A percentile compares a stretch with the other conserved stretches of the same genome.
Evolutionary conservation across 2,888 invertebrate genomes (phyloP).

Genomic region (Pyrrhosoma nymphula): DNA sequence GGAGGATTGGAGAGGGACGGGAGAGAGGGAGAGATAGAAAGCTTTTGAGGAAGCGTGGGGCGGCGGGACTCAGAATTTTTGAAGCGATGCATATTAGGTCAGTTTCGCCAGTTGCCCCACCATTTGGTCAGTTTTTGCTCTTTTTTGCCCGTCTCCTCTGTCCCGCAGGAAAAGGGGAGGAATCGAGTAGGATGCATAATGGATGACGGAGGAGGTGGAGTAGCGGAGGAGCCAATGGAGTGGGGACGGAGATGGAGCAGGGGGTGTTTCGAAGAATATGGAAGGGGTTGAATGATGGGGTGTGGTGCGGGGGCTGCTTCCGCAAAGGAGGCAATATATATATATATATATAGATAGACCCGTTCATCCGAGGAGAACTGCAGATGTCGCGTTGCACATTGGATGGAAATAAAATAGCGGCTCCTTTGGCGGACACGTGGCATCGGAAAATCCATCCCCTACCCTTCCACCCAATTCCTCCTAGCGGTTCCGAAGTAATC

Average conservation of each 20-base stretch:
- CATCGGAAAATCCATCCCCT: slow-evolving; percentile 55
- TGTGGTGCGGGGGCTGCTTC: background rate
- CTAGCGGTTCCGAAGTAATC: slow-evolving; percentile 51
- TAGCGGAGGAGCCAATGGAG: background rate
- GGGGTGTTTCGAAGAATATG: background rate
- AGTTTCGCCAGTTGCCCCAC: slow-evolving; percentile 33
- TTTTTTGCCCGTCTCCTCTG: background rate
- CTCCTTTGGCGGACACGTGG: slow-evolving; percentile 65
- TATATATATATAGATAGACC: too few species aligned
- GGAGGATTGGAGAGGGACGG: background rate
- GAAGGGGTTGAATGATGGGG: background rate
- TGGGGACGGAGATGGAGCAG: background rate
- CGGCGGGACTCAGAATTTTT: background rate
- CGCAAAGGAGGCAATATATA: slow-evolving; percentile 46
- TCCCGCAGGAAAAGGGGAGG: slow-evolving; percentile 67
- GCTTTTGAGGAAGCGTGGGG: background rate
- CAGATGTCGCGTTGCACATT: slow-evolving; percentile 60
- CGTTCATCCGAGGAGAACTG: slow-evolving; percentile 61
- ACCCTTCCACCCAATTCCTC: slow-evolving; percentile 57
- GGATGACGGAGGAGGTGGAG: background rate
- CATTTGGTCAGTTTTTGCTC: background rate
- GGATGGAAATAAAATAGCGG: slow-evolving; percentile 13
- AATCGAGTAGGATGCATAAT: slow-evolving; percentile 69
- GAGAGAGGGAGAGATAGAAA: background rate
- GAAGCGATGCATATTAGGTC: slow-evolving; percentile 53